phyloP scores from a whole-genome alignment of 2,888 invertebrate genomes.

The Pandemis cinnamomeana region DNA sequence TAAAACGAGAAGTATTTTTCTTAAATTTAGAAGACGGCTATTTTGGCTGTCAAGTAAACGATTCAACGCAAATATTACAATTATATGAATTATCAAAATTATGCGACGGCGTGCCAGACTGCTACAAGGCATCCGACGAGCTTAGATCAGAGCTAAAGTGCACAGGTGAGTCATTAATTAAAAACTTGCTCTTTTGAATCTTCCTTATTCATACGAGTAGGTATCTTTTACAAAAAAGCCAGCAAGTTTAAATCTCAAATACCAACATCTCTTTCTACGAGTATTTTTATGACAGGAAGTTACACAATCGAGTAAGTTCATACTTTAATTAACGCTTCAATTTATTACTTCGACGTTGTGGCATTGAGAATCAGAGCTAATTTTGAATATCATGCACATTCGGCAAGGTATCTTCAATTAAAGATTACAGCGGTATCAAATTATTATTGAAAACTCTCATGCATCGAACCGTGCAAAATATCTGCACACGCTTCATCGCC shows the following conservation, averaged over 20 bases:
- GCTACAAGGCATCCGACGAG: constrained; percentile 97
- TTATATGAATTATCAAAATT: constrained; percentile 97
- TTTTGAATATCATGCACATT: not conserved
- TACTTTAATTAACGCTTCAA: not conserved
- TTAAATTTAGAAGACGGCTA: constrained; percentile 98
- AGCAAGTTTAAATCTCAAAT: not conserved
- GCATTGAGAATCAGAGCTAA: not conserved
- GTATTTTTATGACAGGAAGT: not conserved
- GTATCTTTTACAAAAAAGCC: too few relatives aligned
- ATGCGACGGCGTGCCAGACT: constrained; percentile 95
- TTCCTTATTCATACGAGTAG: too few relatives aligned
- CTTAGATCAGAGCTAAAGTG: constrained; percentile 95
- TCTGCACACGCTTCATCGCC: not conserved
- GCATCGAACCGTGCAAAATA: not conserved
- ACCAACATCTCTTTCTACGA: not conserved
- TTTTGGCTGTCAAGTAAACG: constrained; percentile 98
- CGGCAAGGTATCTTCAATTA: not conserved
- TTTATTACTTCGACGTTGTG: not conserved
- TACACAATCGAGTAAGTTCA: not conserved
- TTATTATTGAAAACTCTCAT: not conserved
- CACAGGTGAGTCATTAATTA: constrained; percentile 88
- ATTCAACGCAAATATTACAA: constrained; percentile 97
- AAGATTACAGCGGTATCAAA: not conserved
- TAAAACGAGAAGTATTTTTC: constrained; percentile 97
- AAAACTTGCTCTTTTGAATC: not conserved